These are phyloP conservation scores for Plecturocebus donacophilus DNA, from an alignment of 2,113 vertebrate species.

Conservation along the genomic window DNA sequence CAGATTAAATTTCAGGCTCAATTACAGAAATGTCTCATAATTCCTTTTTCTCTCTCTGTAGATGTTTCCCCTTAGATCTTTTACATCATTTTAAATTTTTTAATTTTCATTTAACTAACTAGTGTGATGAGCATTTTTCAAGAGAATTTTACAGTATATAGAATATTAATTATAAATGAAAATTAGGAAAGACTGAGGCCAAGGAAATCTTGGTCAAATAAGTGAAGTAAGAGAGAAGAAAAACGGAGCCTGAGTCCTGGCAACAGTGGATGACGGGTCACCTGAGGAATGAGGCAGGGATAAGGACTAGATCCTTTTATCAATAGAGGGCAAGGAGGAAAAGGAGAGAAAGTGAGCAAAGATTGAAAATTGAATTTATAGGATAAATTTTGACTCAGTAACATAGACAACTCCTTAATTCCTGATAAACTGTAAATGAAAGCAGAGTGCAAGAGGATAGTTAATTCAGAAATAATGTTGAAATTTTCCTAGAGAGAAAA, in stretches of 20 bases:
- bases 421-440: background rate
- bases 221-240: background rate
- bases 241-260: background rate
- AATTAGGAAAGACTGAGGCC: background rate
- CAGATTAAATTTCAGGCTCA: conserved; percentile 8
- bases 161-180: background rate
- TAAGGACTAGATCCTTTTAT: background rate
- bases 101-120: conserved; percentile 18
- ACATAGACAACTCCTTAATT: background rate
- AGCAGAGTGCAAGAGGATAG: background rate
- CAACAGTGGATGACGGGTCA: background rate
- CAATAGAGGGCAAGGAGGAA: background rate
- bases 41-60: background rate
- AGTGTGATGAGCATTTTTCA: background rate
- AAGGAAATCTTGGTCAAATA: background rate
- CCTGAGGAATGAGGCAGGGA: background rate
- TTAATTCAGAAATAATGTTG: background rate
- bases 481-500: background rate
- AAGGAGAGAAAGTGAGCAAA: background rate
- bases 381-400: background rate
- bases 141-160: background rate
- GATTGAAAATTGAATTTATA: no score
- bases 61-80: background rate
- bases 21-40: conserved; percentile 4
- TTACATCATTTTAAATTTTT: background rate